Evolutionary conservation across 2,113 vertebrate genomes (phyloP).

Genomic region (Sciurus niger): DNA sequence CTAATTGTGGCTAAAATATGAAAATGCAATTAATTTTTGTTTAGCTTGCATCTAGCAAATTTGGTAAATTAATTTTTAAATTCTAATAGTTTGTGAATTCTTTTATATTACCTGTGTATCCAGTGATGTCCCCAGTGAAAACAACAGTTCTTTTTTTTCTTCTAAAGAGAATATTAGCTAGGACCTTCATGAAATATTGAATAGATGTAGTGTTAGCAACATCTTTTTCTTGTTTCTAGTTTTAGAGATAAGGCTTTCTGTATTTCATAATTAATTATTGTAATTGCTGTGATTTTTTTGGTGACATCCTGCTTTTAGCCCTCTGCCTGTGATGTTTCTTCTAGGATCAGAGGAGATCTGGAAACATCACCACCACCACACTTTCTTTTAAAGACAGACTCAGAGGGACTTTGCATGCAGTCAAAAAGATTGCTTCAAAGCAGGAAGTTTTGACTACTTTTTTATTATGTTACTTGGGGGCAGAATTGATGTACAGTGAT

Average conservation of each 20-base stretch:
- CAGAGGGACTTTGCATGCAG: neutral
- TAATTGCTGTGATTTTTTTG: neutral
- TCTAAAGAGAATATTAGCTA: slow-evolving; percentile 28
- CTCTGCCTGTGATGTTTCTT: neutral
- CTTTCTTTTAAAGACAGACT: slow-evolving; percentile 9
- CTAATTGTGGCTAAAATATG: neutral
- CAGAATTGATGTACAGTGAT: slow-evolving; percentile 24
- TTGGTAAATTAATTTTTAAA: slow-evolving; percentile 37
- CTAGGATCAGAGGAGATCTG: neutral
- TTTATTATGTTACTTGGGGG: neutral
- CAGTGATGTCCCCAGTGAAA: slow-evolving; percentile 8
- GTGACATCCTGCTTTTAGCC: neutral
- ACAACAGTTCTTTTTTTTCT: slow-evolving; percentile 36
- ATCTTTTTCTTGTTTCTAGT: neutral
- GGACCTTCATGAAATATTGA: neutral
- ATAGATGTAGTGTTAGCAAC: slow-evolving; percentile 20
- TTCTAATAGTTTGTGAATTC: slow-evolving; percentile 14
- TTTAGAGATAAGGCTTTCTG: neutral
- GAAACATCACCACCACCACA: neutral
- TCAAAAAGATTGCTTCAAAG: slow-evolving; percentile 41
- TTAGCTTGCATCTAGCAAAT: neutral
- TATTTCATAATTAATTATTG: slow-evolving; percentile 20
- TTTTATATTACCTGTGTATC: slow-evolving; percentile 14
- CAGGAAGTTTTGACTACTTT: slow-evolving; percentile 29
- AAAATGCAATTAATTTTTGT: slow-evolving; percentile 23